Percentiles rank a stretch among this genome's conserved stretches.
Evolutionary conservation across 1,140 invertebrate genomes (phyloP).

Genomic region (Euura lappo): DNA sequence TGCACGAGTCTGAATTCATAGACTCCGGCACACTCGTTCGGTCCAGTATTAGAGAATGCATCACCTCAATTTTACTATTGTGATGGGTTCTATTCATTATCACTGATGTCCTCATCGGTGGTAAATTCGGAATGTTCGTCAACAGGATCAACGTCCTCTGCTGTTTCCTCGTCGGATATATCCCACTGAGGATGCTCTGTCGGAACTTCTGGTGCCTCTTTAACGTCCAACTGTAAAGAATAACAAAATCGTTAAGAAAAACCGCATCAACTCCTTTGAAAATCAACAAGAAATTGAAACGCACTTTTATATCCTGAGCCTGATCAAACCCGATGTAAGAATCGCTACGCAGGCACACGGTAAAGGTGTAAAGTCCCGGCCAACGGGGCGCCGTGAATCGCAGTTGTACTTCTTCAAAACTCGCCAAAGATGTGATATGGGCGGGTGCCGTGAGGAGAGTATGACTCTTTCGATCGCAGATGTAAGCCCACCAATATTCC

Average conservation of each 20-base stretch:
- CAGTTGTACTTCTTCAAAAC: constrained; percentile 86
- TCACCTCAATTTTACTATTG: not conserved
- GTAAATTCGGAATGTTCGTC: constrained; percentile 74
- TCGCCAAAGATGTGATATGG: constrained; percentile 84
- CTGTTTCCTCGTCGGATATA: constrained; percentile 91
- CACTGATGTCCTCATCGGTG: constrained; percentile 74
- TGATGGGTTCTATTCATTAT: constrained; percentile 55
- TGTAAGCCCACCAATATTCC: constrained; percentile 99
- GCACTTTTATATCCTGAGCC: constrained; percentile 86
- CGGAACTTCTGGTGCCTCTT: constrained; percentile 89
- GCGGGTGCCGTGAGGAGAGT: constrained; percentile 90
- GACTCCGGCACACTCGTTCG: too few species aligned
- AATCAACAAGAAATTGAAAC: constrained; percentile 17
- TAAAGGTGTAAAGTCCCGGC: constrained; percentile 91
- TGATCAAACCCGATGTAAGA: constrained; percentile 95
- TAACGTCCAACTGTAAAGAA: constrained; percentile 82
- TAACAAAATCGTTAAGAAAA: constrained; percentile 20
- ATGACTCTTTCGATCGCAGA: constrained; percentile 91
- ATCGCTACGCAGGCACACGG: constrained; percentile 89
- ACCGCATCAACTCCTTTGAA: constrained; percentile 6
- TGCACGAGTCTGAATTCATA: too few species aligned
- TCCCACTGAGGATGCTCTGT: constrained; percentile 96
- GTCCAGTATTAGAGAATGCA: not conserved
- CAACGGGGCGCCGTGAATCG: constrained; percentile 92
- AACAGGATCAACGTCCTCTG: constrained; percentile 74